Evolutionary conservation across 1,140 invertebrate species (phyloP).

Genomic region (Ceratina australensis): DNA sequence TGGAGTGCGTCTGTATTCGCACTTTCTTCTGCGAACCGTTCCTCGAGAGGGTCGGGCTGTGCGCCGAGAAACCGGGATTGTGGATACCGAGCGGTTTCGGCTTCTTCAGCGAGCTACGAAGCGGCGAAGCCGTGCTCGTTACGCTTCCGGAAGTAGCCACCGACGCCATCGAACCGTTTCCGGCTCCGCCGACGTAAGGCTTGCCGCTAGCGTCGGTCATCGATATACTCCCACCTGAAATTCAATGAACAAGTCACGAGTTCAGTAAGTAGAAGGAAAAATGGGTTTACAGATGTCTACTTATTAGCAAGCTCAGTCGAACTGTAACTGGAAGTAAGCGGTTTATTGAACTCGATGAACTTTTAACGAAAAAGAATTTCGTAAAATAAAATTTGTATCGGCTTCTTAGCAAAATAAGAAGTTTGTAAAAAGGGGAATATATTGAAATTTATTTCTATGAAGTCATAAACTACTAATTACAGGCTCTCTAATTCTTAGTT

Average conservation of each 20-base stretch:
- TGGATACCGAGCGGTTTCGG: slow-evolving; percentile 90
- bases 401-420: not conserved
- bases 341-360: not conserved
- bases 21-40: slow-evolving; percentile 93
- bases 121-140: slow-evolving; percentile 83
- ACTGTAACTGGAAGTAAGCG: not conserved
- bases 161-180: slow-evolving; percentile 88
- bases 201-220: slow-evolving; percentile 91
- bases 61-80: slow-evolving; percentile 90
- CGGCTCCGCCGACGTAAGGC: slow-evolving; percentile 85
- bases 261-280: no score
- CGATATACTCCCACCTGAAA: slow-evolving; percentile 83
- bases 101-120: slow-evolving; percentile 91
- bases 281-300: no score
- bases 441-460: not conserved
- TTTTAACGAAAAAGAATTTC: not conserved
- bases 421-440: not conserved
- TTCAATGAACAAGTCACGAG: not conserved
- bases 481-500: no score
- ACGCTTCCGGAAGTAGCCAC: slow-evolving; percentile 85
- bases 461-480: not conserved
- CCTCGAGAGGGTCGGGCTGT: slow-evolving; percentile 88
- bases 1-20: slow-evolving; percentile 92
- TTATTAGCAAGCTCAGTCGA: not conserved
- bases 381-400: not conserved